These are phyloP conservation scores for Cygnus atratus DNA, from an alignment of 2,113 vertebrate species.

Conservation along the genomic window DNA sequence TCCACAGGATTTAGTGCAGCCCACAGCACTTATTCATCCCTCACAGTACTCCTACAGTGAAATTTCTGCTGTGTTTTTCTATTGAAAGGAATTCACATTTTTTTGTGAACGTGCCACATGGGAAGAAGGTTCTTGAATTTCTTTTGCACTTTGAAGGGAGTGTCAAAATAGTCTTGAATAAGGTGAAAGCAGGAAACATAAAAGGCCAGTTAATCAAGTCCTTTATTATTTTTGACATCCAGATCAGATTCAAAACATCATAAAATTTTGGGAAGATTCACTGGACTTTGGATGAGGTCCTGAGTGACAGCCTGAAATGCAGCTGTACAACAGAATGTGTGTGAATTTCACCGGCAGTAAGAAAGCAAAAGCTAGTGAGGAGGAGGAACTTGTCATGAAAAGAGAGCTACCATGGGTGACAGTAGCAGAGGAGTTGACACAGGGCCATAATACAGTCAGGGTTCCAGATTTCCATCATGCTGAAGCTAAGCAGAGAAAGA, in stretches of 20 bases:
- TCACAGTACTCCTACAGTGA: background rate
- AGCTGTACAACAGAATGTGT: background rate
- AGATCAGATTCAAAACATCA: background rate
- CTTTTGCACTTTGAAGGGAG: background rate
- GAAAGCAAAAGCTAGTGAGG: slow-evolving; percentile 8
- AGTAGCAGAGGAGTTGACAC: background rate
- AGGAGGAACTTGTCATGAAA: slow-evolving; percentile 19
- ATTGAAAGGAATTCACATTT: background rate
- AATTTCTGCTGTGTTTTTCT: background rate
- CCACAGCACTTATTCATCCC: background rate
- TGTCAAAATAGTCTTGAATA: background rate
- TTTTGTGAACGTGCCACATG: background rate
- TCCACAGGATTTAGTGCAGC: background rate
- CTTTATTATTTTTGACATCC: background rate
- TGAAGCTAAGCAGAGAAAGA: background rate
- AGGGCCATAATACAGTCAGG: background rate
- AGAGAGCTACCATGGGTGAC: background rate
- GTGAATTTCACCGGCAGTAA: background rate
- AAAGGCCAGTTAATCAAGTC: background rate
- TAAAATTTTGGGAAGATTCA: background rate
- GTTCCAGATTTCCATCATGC: slow-evolving; percentile 3
- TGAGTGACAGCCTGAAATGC: background rate
- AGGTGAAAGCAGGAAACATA: background rate
- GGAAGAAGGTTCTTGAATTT: background rate
- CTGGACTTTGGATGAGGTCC: background rate